A percentile compares a stretch with the other conserved stretches of the same genome.
Evolutionary conservation across 2,888 invertebrate genomes (phyloP).

Genomic region (Cheilosia scutellata): DNA sequence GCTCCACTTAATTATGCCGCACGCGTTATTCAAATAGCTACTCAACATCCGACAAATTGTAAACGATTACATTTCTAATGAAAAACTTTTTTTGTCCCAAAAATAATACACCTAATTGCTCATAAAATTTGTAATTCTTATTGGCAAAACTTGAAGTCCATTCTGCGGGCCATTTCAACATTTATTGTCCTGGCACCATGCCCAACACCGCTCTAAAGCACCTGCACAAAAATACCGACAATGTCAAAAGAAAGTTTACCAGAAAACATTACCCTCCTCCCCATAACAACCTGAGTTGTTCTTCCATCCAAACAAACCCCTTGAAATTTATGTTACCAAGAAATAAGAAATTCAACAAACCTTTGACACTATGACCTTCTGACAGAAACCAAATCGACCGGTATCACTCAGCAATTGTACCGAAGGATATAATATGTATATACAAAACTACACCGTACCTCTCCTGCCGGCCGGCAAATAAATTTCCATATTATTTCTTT

Average conservation of each 20-base stretch:
- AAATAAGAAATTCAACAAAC: slow-evolving; percentile 7
- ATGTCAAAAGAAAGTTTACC: slow-evolving; percentile 1
- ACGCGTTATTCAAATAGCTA: neutral
- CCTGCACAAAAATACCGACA: neutral
- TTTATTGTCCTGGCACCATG: slow-evolving; percentile 16
- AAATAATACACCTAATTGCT: neutral
- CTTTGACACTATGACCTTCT: slow-evolving; percentile 65
- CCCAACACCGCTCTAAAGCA: neutral
- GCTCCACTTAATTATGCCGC: neutral
- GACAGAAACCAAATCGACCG: slow-evolving; percentile 57
- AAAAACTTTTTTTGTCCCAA: neutral
- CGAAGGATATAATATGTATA: slow-evolving; percentile 15
- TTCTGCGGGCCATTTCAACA: neutral
- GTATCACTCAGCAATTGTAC: slow-evolving; percentile 59
- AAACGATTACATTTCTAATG: neutral
- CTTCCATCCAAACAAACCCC: neutral
- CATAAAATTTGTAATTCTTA: neutral
- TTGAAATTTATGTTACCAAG: neutral
- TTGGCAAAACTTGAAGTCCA: neutral
- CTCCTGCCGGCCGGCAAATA: slow-evolving; percentile 22
- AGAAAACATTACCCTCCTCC: neutral
- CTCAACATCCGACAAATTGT: too few relatives aligned
- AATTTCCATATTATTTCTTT: slow-evolving; percentile 43
- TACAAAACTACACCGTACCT: neutral
- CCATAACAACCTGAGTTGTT: neutral